Percentiles rank a stretch among this genome's conserved stretches.
Evolutionary conservation across 2,797 vertebrate species (phyloP).

Genomic region (Anolis apletophallus): DNA sequence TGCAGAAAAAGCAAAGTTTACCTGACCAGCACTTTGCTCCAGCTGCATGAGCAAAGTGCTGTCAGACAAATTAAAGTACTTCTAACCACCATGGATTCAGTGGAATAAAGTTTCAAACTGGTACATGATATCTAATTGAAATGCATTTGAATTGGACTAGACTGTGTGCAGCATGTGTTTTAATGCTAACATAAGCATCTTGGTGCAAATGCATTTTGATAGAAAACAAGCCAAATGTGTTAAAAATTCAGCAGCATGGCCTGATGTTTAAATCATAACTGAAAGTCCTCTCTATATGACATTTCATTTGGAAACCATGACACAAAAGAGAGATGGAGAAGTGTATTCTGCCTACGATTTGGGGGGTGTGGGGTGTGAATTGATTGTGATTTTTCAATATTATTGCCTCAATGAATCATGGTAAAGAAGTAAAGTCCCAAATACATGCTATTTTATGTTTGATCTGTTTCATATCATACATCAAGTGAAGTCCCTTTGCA

Average conservation of each 20-base stretch:
- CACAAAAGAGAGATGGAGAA: not conserved
- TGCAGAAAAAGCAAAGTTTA: no score
- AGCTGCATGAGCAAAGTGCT: not conserved
- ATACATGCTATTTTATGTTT: slow-evolving; percentile 24
- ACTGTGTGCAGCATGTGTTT: not conserved
- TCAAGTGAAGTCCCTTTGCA: not conserved
- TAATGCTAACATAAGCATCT: not conserved
- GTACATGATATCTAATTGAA: not conserved
- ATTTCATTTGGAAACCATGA: not conserved
- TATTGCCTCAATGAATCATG: slow-evolving; percentile 22
- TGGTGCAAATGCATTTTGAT: not conserved
- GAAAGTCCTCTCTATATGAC: not conserved
- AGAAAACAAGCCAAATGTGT: not conserved
- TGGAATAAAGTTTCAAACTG: not conserved
- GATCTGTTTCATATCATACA: slow-evolving; percentile 9
- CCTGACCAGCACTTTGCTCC: no score
- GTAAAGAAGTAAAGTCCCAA: not conserved
- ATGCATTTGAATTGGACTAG: not conserved
- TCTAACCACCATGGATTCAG: not conserved
- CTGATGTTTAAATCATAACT: not conserved
- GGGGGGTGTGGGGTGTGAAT: not conserved
- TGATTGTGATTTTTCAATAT: not conserved
- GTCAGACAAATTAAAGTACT: not conserved
- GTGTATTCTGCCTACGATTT: not conserved
- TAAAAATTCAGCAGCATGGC: not conserved